Evolutionary conservation across 2,888 invertebrate species (phyloP).

Genomic region (Heliconius cydno): DNA sequence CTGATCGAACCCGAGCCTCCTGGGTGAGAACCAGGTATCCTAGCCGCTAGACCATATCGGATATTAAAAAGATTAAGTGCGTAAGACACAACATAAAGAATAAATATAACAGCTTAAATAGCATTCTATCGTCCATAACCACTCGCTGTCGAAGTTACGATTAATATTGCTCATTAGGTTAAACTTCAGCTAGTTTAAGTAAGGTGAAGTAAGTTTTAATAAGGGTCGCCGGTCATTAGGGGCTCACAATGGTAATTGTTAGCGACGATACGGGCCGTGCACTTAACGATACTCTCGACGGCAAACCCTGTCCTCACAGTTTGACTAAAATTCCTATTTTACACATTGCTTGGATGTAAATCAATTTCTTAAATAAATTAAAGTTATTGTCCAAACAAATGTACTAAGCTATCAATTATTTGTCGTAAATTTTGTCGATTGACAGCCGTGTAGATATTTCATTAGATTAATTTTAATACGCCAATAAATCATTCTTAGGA

Average conservation of each 20-base stretch:
- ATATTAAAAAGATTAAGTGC: neutral
- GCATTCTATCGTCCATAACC: neutral
- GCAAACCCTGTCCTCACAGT: constrained; percentile 27
- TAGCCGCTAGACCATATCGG: constrained; percentile 46
- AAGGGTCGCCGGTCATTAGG: constrained; percentile 78
- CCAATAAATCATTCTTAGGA: neutral
- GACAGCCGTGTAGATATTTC: too few species aligned
- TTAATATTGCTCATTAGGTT: constrained; percentile 76
- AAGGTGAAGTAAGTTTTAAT: constrained; percentile 75
- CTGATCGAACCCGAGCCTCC: constrained; percentile 87
- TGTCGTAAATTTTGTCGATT: neutral
- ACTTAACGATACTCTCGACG: constrained; percentile 51
- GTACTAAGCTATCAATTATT: neutral
- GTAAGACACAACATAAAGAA: too few species aligned
- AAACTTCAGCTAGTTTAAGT: constrained; percentile 63
- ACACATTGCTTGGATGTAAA: neutral
- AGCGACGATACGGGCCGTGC: constrained; percentile 42
- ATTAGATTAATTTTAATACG: too few species aligned
- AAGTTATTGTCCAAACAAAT: neutral
- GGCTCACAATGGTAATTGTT: constrained; percentile 73
- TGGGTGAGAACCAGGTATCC: constrained; percentile 53
- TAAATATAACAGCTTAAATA: neutral
- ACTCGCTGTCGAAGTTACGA: constrained; percentile 69
- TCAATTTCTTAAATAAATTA: neutral
- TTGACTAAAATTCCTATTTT: constrained; percentile 4